These are phyloP conservation scores for Drosophila nigromelanica DNA, from an alignment of 1,140 invertebrate genomes.

Conservation along the genomic window DNA sequence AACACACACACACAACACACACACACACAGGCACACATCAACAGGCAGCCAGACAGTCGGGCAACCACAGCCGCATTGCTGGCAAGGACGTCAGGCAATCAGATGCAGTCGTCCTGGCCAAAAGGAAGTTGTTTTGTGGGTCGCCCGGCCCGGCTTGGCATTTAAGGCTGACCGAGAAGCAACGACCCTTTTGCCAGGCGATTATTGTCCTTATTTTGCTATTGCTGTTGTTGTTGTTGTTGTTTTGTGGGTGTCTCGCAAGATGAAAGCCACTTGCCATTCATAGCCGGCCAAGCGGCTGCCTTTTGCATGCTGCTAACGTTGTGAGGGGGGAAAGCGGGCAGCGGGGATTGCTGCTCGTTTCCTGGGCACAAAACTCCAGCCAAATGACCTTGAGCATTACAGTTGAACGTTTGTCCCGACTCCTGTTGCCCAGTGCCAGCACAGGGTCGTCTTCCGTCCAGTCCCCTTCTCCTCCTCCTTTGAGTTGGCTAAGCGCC, in stretches of 20 bases:
- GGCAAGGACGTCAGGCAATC: conserved; percentile 61
- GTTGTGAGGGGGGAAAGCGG: not conserved
- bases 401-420: conserved; percentile 68
- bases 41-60: conserved; percentile 50
- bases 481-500: conserved; percentile 29
- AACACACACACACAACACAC: conserved; percentile 13
- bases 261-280: conserved; percentile 79
- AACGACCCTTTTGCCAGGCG: conserved; percentile 58
- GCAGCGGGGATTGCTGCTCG: not conserved
- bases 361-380: conserved; percentile 12
- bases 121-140: conserved; percentile 80
- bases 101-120: conserved; percentile 42
- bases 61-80: conserved; percentile 73
- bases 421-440: conserved; percentile 15
- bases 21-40: conserved; percentile 16
- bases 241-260: conserved; percentile 63
- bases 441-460: conserved; percentile 8
- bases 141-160: conserved; percentile 36
- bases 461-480: too few species aligned
- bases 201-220: conserved; percentile 38
- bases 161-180: conserved; percentile 54
- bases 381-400: conserved; percentile 75
- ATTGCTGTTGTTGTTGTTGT: conserved; percentile 22
- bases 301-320: conserved; percentile 27
- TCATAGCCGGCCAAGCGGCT: conserved; percentile 61